A percentile compares a stretch with the other conserved stretches of the same genome.
phyloP scores from a whole-genome alignment of 2,888 invertebrate species.

The Abrostola tripartita region DNA sequence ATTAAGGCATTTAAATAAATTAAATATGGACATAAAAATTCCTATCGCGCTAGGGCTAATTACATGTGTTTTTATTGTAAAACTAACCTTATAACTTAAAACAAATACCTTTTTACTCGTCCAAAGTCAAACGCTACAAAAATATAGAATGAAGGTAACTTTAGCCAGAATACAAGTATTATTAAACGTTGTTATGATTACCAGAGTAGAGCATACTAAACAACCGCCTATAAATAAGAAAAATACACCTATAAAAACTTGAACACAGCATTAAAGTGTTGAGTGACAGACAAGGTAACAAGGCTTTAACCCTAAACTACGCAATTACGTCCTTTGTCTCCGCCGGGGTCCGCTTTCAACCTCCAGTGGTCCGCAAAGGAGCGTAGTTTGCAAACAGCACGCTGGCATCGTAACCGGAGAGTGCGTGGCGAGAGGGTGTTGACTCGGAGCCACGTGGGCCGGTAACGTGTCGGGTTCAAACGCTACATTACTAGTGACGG shows the following conservation, averaged over 20 bases:
- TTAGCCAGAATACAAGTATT: background rate
- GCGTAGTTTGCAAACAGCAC: constrained; percentile 6
- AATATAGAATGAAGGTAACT: too few relatives aligned
- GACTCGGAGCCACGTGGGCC: constrained; percentile 26
- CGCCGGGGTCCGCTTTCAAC: background rate
- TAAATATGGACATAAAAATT: too few relatives aligned
- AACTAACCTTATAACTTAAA: too few relatives aligned
- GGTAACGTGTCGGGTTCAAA: constrained; percentile 7
- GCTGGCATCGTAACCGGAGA: constrained; percentile 23
- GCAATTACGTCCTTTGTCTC: background rate
- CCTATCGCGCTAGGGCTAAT: too few relatives aligned
- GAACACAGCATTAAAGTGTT: background rate
- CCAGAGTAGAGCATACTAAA: background rate
- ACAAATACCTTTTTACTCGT: too few relatives aligned
- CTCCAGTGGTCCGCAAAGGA: constrained; percentile 14
- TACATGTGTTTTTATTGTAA: too few relatives aligned
- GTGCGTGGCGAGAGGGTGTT: constrained; percentile 25
- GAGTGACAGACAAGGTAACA: background rate
- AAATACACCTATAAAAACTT: background rate
- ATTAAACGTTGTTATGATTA: background rate
- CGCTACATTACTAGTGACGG: background rate
- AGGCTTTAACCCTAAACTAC: background rate
- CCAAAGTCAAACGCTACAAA: too few relatives aligned
- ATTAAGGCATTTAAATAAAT: background rate
- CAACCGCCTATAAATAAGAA: background rate